Evolutionary conservation across 2,113 vertebrate genomes (phyloP).

Genomic region (Potamarius usumacintae): DNA sequence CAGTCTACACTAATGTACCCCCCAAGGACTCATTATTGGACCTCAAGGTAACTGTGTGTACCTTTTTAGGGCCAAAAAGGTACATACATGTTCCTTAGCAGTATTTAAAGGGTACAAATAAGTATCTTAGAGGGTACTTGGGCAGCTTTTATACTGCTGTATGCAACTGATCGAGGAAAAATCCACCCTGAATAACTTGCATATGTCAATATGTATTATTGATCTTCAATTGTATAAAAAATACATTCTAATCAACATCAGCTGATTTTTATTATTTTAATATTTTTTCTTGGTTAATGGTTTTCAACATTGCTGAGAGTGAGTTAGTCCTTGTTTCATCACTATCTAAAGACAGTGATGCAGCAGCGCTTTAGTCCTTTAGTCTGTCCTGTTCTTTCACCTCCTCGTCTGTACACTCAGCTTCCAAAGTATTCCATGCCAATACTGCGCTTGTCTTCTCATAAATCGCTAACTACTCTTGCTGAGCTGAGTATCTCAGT

Average conservation of each 20-base stretch:
- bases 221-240: neutral
- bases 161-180: neutral
- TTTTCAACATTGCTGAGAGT: neutral
- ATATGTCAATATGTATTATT: neutral
- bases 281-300: neutral
- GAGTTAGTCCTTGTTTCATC: neutral
- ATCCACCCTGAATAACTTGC: neutral
- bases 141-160: neutral
- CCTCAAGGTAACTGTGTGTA: too few relatives aligned
- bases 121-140: too few relatives aligned
- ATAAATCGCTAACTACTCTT: neutral
- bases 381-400: neutral
- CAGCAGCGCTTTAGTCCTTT: neutral
- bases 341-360: neutral
- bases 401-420: neutral
- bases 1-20: too few relatives aligned
- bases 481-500: neutral
- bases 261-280: too few relatives aligned
- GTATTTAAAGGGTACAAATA: too few relatives aligned
- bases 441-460: neutral
- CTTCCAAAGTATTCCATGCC: neutral
- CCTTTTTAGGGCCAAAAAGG: too few relatives aligned
- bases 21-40: too few relatives aligned
- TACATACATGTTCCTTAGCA: too few relatives aligned
- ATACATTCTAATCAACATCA: neutral